phyloP scores from a whole-genome alignment of 2,888 invertebrate genomes.

The Mactromeris polynyma region DNA sequence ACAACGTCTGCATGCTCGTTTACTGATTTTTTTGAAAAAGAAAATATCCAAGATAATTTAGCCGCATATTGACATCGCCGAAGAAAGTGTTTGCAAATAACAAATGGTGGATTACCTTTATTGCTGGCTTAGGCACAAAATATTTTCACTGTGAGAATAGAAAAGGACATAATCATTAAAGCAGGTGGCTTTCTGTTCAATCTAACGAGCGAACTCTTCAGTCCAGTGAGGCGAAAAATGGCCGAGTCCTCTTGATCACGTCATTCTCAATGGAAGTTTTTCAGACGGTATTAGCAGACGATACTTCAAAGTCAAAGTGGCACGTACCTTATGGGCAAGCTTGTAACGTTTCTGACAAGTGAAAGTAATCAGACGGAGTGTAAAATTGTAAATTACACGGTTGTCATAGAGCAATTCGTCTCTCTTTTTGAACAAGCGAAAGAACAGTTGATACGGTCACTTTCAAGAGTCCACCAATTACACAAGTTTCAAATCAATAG shows the following conservation, averaged over 20 bases:
- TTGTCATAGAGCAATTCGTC: conserved; percentile 30
- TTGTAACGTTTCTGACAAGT: conserved; percentile 40
- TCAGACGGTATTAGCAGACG: conserved; percentile 32
- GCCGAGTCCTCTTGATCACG: conserved; percentile 38
- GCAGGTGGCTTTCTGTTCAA: conserved; percentile 48
- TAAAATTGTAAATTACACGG: conserved; percentile 68
- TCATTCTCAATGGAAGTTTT: conserved; percentile 32
- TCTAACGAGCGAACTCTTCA: conserved; percentile 29
- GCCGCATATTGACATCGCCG: neutral
- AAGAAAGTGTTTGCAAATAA: conserved; percentile 38
- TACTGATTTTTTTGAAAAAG: neutral
- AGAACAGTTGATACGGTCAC: conserved; percentile 26
- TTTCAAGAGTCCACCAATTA: conserved; percentile 49
- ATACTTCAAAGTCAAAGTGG: conserved; percentile 50
- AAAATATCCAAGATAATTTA: neutral
- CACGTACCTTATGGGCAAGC: conserved; percentile 51
- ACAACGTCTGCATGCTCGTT: neutral
- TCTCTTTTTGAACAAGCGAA: neutral
- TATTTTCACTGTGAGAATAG: conserved; percentile 3
- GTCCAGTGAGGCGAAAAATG: conserved; percentile 51
- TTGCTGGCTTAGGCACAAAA: conserved; percentile 18
- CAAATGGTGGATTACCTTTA: conserved; percentile 37
- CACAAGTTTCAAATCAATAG: neutral
- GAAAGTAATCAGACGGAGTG: conserved; percentile 46
- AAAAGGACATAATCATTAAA: conserved; percentile 30